phyloP scores from a whole-genome alignment of 2,888 invertebrate genomes.

The Drosophila parthenogenetica region DNA sequence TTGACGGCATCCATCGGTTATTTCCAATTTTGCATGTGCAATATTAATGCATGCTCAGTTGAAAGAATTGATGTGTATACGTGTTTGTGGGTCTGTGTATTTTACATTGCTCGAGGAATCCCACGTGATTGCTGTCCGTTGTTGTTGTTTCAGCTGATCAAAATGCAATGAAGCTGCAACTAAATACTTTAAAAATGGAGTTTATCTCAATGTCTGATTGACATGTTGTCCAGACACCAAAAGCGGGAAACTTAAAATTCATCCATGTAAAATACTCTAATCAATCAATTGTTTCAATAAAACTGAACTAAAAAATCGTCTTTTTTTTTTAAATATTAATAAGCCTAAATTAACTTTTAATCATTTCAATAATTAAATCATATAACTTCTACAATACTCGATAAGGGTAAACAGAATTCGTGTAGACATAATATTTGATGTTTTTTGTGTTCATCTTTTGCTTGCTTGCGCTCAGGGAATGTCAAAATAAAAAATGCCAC shows the following conservation, averaged over 20 bases:
- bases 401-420: constrained; percentile 5
- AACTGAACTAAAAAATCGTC: too few species aligned
- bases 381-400: neutral
- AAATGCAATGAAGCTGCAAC: constrained; percentile 40
- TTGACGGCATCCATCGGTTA: constrained; percentile 78
- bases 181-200: constrained; percentile 18
- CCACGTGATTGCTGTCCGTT: constrained; percentile 53
- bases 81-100: constrained; percentile 9
- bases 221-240: too few species aligned
- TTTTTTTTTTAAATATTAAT: too few species aligned
- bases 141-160: constrained; percentile 52
- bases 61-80: neutral
- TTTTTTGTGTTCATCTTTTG: constrained; percentile 15
- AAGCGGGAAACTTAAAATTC: too few species aligned
- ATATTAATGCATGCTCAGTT: constrained; percentile 67
- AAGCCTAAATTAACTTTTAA: too few species aligned
- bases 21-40: constrained; percentile 75
- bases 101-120: constrained; percentile 34
- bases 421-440: too few species aligned
- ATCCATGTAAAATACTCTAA: too few species aligned
- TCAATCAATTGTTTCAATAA: too few species aligned
- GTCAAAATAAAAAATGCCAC: constrained; percentile 19
- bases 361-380: too few species aligned
- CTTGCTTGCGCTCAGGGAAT: constrained; percentile 8
- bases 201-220: neutral